Conservation (phyloP, 2,113 vertebrate species). For the Typhlomys cinereus region DNA sequence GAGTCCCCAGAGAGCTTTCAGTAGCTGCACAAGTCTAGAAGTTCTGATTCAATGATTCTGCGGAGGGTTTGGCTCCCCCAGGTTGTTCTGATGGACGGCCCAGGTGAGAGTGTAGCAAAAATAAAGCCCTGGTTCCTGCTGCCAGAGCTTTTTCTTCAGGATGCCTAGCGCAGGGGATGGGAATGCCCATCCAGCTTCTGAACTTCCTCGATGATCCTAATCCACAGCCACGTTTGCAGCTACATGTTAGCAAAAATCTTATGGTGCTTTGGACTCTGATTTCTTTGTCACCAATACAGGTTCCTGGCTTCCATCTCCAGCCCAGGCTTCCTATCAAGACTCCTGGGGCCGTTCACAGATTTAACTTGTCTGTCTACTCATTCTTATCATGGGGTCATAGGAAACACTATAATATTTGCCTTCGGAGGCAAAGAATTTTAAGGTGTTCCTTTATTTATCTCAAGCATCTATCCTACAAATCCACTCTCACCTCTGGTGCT, state of each 20-base stretch:
- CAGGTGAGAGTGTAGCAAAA: background rate
- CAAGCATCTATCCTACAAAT: background rate
- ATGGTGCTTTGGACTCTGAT: background rate
- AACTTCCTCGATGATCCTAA: background rate
- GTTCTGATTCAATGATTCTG: background rate
- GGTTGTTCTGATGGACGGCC: background rate
- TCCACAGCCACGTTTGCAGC: background rate
- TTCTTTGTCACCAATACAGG: background rate
- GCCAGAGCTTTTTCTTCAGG: background rate
- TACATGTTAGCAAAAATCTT: background rate
- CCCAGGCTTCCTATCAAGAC: background rate
- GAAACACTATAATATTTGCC: background rate
- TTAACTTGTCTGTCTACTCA: background rate
- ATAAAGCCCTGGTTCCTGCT: background rate
- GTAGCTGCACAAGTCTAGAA: background rate
- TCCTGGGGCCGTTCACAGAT: background rate
- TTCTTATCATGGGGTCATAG: background rate
- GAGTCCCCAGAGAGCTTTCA: background rate
- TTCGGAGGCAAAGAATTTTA: background rate
- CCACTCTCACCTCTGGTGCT: background rate
- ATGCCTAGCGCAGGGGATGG: background rate
- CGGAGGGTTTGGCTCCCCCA: background rate
- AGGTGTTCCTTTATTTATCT: background rate
- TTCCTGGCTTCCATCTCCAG: background rate
- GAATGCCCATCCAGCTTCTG: rapidly evolving